Evolutionary conservation across 53 echinoderm and acorn worm genomes (phyloP), one percentile per base, ranked within the genome.

Genomic region (Echinarachnius parma): DNA sequence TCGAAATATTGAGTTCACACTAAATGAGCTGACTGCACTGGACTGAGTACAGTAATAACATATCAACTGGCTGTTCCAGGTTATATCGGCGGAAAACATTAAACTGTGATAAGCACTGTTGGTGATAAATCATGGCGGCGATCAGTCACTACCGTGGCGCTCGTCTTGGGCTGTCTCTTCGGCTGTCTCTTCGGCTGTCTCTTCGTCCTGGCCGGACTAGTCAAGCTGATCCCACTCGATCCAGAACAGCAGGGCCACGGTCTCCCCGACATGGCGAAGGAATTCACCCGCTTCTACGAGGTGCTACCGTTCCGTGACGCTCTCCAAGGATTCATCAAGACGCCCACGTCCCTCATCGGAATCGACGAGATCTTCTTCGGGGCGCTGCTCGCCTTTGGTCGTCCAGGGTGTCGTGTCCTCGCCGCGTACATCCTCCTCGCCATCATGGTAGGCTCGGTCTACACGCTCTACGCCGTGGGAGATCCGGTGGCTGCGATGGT

Each of bases 201-300:
- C 4, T 89, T 85, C 57, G 18, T 78, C 22, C 36, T 75, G 11
- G 65, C 76, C 19, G 90, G 90, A 13, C 20, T 81, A 20, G 49
- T 81, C 15, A 89, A 89, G 42, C 70, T 89, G 4, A 60, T 89
- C 21, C 90, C 90, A 3, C 45, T 89, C 33, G 64, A 86, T 39
- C 79, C 75, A 20, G 81, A 60, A 2, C 75, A 60, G n/a, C 29
- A 67, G 4, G 67, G 60, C 28, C 57, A 79, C 45, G 79, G 66
- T n/a, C 34, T 57, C 33, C 64, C 60, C 26, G 48, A 60, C 16
- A 80, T 46, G 48, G 32, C 14, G 9, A 30, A 34, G 4, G 57
- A 60, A n/a, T 89, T 89, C 67, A 58, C 66, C 35, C 36, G 47
- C 22, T 86, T 85, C 53, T 58, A 64, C 31, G 47, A 1, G 0